Base-by-base conservation (phyloP, 1,140 invertebrate genomes). In the Mesaphorura yosii region DNA sequence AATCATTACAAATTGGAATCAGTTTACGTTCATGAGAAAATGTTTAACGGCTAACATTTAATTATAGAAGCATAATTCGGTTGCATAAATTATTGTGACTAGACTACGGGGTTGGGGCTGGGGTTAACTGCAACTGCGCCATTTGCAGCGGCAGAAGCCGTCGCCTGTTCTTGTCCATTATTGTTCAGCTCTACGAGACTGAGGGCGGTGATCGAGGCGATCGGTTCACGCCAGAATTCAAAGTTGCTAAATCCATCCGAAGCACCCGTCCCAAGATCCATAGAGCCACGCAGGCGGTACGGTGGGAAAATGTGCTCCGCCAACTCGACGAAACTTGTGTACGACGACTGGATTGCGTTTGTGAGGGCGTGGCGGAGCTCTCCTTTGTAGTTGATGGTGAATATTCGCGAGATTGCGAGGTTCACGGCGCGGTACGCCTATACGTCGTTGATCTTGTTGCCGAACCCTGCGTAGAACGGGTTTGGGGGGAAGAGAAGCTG, bases 391-490 rank as follows among this genome's bases (percentile, higher is more conserved):
- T 99, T 98, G 61, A 99, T 98, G 0, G 94, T 98, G 69, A 98
- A 97, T 66, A 98, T 98, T 63, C 94, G 76, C 65, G 89, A 85
- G 37, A 86, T 87, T 14, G 92, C 92, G 73, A 99, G 95, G 52
- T 88, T 88, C 39, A 98, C 91, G 48, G 94, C 91, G 69, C 85
- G 80, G 73, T 99, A 99, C 0, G 95, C 91, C 79, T 88, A 95
- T 15, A 94, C 90, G 75, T 99, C 95, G 75, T 93, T 95, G 38
- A 92, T 86, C 67, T 84, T 82, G 74, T 99, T 99, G 50, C 96
- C 96, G 73, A 98, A 99, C 41, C 95, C 96, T 53, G 95, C 94
- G 70, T 94, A 98, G 71, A 98, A 98, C 6, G 96, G 95, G 67
- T 88, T 85, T 1, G 77, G 68, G 0, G 91, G 89, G 72, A 98